Evolutionary conservation across 2,888 invertebrate genomes (phyloP), one percentile per base, ranked within the genome.

Genomic region (Bimastos eiseni): DNA sequence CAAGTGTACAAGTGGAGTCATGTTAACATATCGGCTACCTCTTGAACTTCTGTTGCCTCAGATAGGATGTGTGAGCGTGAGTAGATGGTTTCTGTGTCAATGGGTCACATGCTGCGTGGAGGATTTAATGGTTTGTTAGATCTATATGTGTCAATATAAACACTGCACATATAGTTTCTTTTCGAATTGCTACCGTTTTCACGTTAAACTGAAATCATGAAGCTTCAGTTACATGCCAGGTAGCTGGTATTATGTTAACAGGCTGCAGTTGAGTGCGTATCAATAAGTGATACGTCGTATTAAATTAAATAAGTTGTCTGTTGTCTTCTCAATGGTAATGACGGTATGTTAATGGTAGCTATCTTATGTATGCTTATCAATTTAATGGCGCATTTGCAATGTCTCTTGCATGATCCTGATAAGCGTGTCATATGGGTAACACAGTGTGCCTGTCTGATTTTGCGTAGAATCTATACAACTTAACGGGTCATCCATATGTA

Each of bases 81-180:
- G n/a, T 70, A 70, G 70, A 70, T 11, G 70, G 70, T 70, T 70
- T 70, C 30, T 70, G n/a, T 70, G 70, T 70, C 70, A 70, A 30
- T 70, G 70, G 70, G 70, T 70, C 70, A 70, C 70, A 70, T 70
- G n/a, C 70, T 70, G 70, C 70, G 70, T n/a, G 70, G 70, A 70
- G 30, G 70, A n/a, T 70, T 70, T n/a, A 70, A 70, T 70, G 70
- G 70, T n/a, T 70, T 15, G 70, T n/a, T 30, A 70, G 70, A 70
- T n/a, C 30, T 70, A n/a, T 70, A 70, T n/a, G 30, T n/a, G 70
- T 70, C 70, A 70, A n/a, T 70, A 70, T 70, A 70, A 70, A 70
- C 70, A 70, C 70, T n/a, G 70, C 30, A 4, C 24, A 70, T 70
- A n/a, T 70, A 8, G 30, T 49, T 70, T 70, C n/a, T 70, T 70